phyloP scores from a whole-genome alignment of 2,113 vertebrate species.

The Istiophorus platypterus region DNA sequence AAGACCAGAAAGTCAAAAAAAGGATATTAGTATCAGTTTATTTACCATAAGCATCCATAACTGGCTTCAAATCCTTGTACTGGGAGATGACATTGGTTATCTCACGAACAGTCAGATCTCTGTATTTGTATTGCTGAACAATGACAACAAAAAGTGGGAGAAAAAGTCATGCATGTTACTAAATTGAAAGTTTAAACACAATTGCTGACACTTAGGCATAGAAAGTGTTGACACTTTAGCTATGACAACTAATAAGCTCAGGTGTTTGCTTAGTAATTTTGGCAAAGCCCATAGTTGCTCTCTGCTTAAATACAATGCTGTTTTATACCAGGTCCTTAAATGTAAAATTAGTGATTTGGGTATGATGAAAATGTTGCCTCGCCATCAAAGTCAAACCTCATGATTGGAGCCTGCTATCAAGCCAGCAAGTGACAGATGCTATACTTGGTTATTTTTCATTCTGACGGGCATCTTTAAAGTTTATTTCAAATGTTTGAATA shows the following conservation, averaged over 20 bases:
- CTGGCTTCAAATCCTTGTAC: constrained; percentile 98
- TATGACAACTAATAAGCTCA: too few relatives aligned
- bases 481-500: neutral
- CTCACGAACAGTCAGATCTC: constrained; percentile 95
- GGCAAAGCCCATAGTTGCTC: neutral
- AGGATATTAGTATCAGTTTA: neutral
- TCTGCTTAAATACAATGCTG: neutral
- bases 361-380: neutral
- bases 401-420: neutral
- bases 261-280: neutral
- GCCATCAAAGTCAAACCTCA: neutral
- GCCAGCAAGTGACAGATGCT: neutral
- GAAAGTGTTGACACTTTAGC: neutral
- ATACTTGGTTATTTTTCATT: neutral
- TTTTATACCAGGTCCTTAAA: neutral
- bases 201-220: neutral
- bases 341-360: neutral
- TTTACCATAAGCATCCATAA: constrained; percentile 96
- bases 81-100: constrained; percentile 92
- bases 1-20: neutral
- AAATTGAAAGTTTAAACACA: neutral
- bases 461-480: neutral
- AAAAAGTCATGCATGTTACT: neutral
- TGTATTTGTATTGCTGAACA: constrained; percentile 95
- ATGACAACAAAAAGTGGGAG: constrained; percentile 42